Evolutionary conservation across 92 coral and sea anemone species (phyloP), one percentile per base, ranked within the genome.

Genomic region (Meandrina meandrites): DNA sequence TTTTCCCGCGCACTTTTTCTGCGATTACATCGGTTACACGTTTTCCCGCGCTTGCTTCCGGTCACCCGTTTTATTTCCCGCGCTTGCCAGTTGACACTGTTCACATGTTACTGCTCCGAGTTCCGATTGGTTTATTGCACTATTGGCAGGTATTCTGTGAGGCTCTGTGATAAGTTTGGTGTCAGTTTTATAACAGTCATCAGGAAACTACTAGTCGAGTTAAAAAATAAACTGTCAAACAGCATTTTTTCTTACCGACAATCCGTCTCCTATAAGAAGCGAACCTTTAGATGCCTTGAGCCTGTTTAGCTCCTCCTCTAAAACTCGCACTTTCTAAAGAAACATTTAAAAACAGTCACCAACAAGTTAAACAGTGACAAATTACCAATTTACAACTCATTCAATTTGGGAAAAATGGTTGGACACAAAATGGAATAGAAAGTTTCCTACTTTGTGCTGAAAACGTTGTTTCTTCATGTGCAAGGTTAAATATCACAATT

Each of bases 321-420:
- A 85, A n/a, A 83, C 66, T 21, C 85, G 80, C 34, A 86, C 98
- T 94, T 91, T 96, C 98, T 96, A 81, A 72, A 45, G 70, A 51
- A 75, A 71, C 24, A 6, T 32, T 62, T 62, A 48, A 24, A 51
- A 27, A 22, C 0, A 75, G 5, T 12, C 28, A 70, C 31, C 76
- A 58, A 45, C 57, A 31, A 4, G 24, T 5, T 0, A 34, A 71
- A 15, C 16, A 12, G 42, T 30, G 12, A 34, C 4, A 32, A 5
- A 17, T 17, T 71, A 4, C 45, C 76, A 15, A 71, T 19, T 30
- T 30, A 5, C 74, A 68, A 68, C 21, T 13, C 4, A 18, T 1
- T 6, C 62, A 56, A 13, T 14, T 1, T 1, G 1, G 9, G 16
- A 14, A 51, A 51, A 51, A 51, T 51, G 24, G 24, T 22, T 57